Evolutionary conservation across 2,888 invertebrate genomes (phyloP).

Genomic region (Taenaris catops): DNA sequence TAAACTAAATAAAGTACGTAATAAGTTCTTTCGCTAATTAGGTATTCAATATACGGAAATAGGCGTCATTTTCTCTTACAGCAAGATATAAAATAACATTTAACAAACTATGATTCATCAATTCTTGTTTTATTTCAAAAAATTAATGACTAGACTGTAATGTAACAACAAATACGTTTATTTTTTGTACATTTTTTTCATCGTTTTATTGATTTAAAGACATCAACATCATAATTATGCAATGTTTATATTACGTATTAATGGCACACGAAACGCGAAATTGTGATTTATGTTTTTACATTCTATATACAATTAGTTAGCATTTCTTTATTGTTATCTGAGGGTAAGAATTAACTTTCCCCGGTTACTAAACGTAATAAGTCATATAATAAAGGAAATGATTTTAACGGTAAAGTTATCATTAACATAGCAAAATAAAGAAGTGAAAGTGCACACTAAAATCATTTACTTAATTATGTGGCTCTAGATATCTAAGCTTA

Average conservation of each 20-base stretch:
- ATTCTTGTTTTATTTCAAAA: conserved; percentile 8
- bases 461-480: conserved; percentile 2
- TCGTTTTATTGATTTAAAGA: background rate
- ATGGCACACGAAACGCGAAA: conserved; percentile 19
- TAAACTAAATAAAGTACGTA: too few species aligned
- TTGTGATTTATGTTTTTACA: conserved; percentile 7
- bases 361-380: too few species aligned
- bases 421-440: background rate
- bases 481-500: background rate
- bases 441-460: conserved; percentile 2
- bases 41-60: too few species aligned
- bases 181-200: conserved; percentile 7
- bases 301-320: conserved; percentile 1
- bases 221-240: background rate
- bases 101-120: background rate
- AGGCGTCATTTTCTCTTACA: background rate
- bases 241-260: conserved; percentile 5
- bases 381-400: conserved; percentile 4
- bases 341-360: too few species aligned
- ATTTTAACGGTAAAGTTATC: background rate
- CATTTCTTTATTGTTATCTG: too few species aligned
- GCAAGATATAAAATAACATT: too few species aligned
- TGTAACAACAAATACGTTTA: conserved; percentile 25
- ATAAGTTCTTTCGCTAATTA: too few species aligned
- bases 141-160: conserved; percentile 43